phyloP scores from a whole-genome alignment of 2,888 invertebrate species.

The Cabera pusaria region DNA sequence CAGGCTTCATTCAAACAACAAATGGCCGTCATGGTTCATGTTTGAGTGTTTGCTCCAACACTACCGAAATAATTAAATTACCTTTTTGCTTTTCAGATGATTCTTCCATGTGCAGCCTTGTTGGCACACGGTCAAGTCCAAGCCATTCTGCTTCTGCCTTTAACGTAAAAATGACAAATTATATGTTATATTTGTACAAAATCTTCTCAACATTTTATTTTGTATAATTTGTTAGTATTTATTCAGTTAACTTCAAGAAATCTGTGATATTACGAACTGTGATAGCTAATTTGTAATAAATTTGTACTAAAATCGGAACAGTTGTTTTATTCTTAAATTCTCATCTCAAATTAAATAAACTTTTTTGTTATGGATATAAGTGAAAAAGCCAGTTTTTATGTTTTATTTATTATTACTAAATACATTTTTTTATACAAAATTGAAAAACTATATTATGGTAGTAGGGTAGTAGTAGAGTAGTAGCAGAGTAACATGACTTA shows the following conservation, averaged over 20 bases:
- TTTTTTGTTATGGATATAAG: slow-evolving; percentile 36
- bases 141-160: slow-evolving; percentile 85
- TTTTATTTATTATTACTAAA: slow-evolving; percentile 53
- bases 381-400: slow-evolving; percentile 51
- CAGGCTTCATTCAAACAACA: slow-evolving; percentile 65
- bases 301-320: slow-evolving; percentile 9
- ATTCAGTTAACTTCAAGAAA: slow-evolving; percentile 25
- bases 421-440: no score
- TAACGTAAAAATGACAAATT: slow-evolving; percentile 72
- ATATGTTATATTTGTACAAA: slow-evolving; percentile 50
- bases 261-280: slow-evolving; percentile 51
- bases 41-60: slow-evolving; percentile 70
- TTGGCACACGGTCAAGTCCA: slow-evolving; percentile 86
- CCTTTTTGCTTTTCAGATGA: slow-evolving; percentile 83
- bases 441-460: no score
- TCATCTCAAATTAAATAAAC: no score
- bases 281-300: slow-evolving; percentile 41
- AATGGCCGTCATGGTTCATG: slow-evolving; percentile 43
- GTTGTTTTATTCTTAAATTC: slow-evolving; percentile 17
- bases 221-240: slow-evolving; percentile 6
- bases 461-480: no score
- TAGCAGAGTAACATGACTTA: no score
- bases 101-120: slow-evolving; percentile 83
- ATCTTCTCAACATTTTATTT: slow-evolving; percentile 40
- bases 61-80: slow-evolving; percentile 60